Conservation (phyloP, 2,113 vertebrate species). For the Caranx ignobilis region DNA sequence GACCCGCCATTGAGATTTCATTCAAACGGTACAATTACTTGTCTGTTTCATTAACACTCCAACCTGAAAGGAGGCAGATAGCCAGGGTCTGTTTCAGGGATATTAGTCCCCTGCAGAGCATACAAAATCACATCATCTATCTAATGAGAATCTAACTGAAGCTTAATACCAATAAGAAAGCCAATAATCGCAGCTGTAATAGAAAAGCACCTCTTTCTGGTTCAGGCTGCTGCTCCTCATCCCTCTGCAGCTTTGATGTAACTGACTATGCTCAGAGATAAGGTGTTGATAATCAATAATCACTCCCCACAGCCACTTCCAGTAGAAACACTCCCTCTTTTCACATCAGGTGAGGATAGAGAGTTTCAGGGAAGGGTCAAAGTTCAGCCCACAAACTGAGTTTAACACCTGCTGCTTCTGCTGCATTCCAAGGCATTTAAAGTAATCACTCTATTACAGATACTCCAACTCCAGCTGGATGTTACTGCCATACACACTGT, state of each 20-base stretch:
- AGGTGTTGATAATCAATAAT: slow-evolving; percentile 75
- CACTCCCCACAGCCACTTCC: slow-evolving; percentile 49
- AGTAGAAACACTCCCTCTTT: slow-evolving; percentile 28
- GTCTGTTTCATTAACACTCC: slow-evolving; percentile 43
- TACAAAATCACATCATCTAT: slow-evolving; percentile 55
- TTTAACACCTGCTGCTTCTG: slow-evolving; percentile 33
- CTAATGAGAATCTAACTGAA: slow-evolving; percentile 69
- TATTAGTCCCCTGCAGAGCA: slow-evolving; percentile 58
- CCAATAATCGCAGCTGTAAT: slow-evolving; percentile 55
- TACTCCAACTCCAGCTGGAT: neutral
- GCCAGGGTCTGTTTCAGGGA: slow-evolving; percentile 25
- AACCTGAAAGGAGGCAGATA: slow-evolving; percentile 30
- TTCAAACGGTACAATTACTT: slow-evolving; percentile 21
- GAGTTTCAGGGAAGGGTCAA: slow-evolving; percentile 28
- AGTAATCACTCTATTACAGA: slow-evolving; percentile 21
- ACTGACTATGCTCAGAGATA: slow-evolving; percentile 36
- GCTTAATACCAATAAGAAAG: slow-evolving; percentile 49
- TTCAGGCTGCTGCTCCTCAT: slow-evolving; percentile 22
- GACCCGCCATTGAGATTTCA: slow-evolving; percentile 15
- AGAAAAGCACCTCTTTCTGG: slow-evolving; percentile 44
- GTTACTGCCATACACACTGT: neutral
- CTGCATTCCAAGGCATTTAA: neutral
- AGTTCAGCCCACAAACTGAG: slow-evolving; percentile 20
- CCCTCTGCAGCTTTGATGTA: slow-evolving; percentile 47
- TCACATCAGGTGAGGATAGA: slow-evolving; percentile 46